phyloP scores from a whole-genome alignment of 1,140 invertebrate genomes.

The Pectinophora gossypiella region DNA sequence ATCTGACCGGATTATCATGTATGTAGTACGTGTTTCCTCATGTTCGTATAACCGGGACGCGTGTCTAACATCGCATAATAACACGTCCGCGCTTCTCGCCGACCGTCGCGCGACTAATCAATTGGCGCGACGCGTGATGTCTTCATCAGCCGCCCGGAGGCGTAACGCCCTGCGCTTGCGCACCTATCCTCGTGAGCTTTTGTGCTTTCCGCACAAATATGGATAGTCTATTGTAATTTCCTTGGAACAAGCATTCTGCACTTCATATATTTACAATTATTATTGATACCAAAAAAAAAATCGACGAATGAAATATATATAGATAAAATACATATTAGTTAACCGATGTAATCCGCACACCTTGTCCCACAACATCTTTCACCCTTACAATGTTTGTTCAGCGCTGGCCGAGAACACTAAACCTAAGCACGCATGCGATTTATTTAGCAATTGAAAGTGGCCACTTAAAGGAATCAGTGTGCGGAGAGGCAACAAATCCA shows the following conservation, averaged over 20 bases:
- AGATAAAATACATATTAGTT: too few species aligned
- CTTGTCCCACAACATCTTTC: too few species aligned
- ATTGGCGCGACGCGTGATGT: constrained; percentile 64
- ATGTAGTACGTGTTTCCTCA: background rate
- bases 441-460: constrained; percentile 68
- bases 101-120: constrained; percentile 68
- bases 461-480: constrained; percentile 69
- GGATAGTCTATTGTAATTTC: constrained; percentile 5
- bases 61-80: constrained; percentile 62
- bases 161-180: constrained; percentile 59
- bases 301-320: too few species aligned
- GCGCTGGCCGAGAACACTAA: background rate
- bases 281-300: too few species aligned
- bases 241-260: too few species aligned
- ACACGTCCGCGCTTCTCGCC: constrained; percentile 37
- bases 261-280: too few species aligned
- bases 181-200: constrained; percentile 35
- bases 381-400: background rate
- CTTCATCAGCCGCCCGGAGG: constrained; percentile 63
- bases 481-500: constrained; percentile 63
- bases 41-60: constrained; percentile 29
- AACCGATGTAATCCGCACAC: too few species aligned
- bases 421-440: constrained; percentile 39
- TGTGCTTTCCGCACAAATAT: constrained; percentile 17
- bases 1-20: background rate